Evolutionary conservation across 2,797 vertebrate species (phyloP).

Genomic region (Allobates femoralis): DNA sequence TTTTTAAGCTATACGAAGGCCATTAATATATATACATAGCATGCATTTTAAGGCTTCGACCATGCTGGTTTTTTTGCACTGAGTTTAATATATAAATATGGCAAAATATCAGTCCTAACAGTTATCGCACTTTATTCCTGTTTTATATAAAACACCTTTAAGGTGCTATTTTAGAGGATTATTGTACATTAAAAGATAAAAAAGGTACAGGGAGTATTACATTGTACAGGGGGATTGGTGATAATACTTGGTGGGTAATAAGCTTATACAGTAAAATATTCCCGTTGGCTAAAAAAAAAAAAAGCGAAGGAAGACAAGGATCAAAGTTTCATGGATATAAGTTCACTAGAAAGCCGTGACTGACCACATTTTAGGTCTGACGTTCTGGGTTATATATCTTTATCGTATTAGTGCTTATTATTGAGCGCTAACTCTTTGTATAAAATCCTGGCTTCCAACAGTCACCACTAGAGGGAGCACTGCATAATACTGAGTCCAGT

Average conservation of each 20-base stretch:
- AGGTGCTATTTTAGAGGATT: constrained; percentile 79
- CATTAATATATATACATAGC: constrained; percentile 69
- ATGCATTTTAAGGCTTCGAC: constrained; percentile 77
- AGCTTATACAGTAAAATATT: constrained; percentile 4
- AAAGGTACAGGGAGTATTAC: constrained; percentile 71
- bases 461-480: not conserved
- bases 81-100: constrained; percentile 74
- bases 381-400: not conserved
- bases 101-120: constrained; percentile 72
- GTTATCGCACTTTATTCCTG: constrained; percentile 87
- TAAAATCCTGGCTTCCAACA: not conserved
- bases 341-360: not conserved
- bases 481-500: not conserved
- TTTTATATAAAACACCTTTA: constrained; percentile 75
- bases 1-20: constrained; percentile 64
- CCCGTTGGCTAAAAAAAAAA: not conserved
- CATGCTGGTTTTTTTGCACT: constrained; percentile 87
- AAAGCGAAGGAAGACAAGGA: not conserved
- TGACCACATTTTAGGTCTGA: not conserved
- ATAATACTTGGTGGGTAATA: constrained; percentile 57
- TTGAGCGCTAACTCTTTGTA: no score
- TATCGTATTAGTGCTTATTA: no score
- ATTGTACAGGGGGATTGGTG: constrained; percentile 67
- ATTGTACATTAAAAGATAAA: constrained; percentile 69
- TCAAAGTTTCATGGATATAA: not conserved